These are phyloP conservation scores for Anaspis maculata DNA, from an alignment of 2,888 invertebrate species.

Conservation along the genomic window DNA sequence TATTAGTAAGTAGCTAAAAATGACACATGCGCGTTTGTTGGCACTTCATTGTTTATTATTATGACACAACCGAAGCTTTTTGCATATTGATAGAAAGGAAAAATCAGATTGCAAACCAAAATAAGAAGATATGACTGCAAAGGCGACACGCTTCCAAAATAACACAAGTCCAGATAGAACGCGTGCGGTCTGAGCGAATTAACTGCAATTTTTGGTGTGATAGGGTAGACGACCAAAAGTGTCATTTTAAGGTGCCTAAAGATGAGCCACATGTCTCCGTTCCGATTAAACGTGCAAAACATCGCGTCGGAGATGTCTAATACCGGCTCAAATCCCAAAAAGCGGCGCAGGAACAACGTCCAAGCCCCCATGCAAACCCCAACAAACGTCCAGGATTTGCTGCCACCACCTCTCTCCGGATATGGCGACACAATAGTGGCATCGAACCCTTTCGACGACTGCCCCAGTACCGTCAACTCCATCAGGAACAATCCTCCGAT, in stretches of 20 bases:
- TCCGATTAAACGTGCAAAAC: constrained; percentile 39
- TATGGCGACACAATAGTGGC: constrained; percentile 92
- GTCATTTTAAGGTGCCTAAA: constrained; percentile 15
- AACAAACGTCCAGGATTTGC: constrained; percentile 69
- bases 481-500: constrained; percentile 32
- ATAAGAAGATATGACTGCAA: too few species aligned
- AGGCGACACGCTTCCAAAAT: too few species aligned
- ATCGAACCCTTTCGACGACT: constrained; percentile 92
- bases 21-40: too few species aligned
- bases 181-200: too few species aligned
- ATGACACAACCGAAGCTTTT: too few species aligned
- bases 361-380: constrained; percentile 60
- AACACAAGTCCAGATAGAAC: too few species aligned
- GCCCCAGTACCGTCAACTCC: constrained; percentile 50
- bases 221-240: too few species aligned
- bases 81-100: too few species aligned
- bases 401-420: constrained; percentile 77
- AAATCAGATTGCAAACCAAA: too few species aligned
- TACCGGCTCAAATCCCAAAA: constrained; percentile 78
- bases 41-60: too few species aligned
- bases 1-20: too few species aligned
- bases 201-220: too few species aligned
- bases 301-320: constrained; percentile 51
- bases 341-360: constrained; percentile 64
- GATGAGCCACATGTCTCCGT: constrained; percentile 42